A percentile compares a stretch with the other conserved stretches of the same genome.
phyloP scores from a whole-genome alignment of 2,888 invertebrate genomes.

The Diachrysia chrysitis region DNA sequence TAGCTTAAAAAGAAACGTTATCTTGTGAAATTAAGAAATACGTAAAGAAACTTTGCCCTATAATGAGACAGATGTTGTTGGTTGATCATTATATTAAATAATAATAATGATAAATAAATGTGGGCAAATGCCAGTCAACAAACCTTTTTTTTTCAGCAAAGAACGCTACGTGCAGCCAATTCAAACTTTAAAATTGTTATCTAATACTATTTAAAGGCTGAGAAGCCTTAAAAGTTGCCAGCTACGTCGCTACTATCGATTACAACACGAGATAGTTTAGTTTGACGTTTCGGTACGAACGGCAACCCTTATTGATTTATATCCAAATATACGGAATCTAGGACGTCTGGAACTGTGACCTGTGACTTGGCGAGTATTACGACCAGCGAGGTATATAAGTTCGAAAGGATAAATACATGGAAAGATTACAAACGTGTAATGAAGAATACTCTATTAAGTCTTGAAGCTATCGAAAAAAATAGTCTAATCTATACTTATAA shows the following conservation, averaged over 20 bases:
- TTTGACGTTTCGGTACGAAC: constrained; percentile 15
- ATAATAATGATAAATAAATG: too few relatives aligned
- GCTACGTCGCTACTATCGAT: constrained; percentile 38
- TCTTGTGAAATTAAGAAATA: neutral
- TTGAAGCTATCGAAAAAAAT: too few relatives aligned
- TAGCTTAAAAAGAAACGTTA: neutral
- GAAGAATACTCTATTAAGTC: too few relatives aligned
- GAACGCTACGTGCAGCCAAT: neutral
- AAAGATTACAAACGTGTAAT: too few relatives aligned
- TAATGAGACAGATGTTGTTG: neutral
- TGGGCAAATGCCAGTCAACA: too few relatives aligned
- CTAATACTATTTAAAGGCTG: constrained; percentile 20
- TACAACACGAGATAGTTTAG: constrained; percentile 29
- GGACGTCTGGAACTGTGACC: constrained; percentile 15
- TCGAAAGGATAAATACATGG: too few relatives aligned
- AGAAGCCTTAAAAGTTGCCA: constrained; percentile 30
- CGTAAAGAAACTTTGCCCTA: neutral
- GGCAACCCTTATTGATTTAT: constrained; percentile 26
- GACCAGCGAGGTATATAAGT: neutral
- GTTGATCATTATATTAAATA: too few relatives aligned
- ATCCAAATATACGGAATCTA: constrained; percentile 28
- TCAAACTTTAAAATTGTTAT: neutral
- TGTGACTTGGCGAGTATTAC: neutral
- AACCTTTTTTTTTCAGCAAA: too few relatives aligned
- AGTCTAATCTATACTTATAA: too few relatives aligned